Conservation (phyloP, 2,888 invertebrate species). For the Tachina grossa region DNA sequence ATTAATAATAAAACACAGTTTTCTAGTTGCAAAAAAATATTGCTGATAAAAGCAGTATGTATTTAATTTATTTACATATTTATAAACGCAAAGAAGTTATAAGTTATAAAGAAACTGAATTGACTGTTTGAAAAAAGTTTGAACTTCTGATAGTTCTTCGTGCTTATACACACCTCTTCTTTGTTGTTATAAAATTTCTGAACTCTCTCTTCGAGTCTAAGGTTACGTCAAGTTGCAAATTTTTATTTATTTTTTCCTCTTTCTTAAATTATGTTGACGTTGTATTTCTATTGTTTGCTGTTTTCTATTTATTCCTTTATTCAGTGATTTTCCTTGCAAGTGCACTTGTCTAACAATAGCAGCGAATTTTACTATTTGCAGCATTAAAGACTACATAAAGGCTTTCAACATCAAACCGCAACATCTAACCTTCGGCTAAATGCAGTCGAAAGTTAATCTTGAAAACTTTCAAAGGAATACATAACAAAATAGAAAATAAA, state of each 20-base stretch:
- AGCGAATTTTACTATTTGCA: conserved; percentile 16
- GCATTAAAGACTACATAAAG: conserved; percentile 1
- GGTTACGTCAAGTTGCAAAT: conserved; percentile 71
- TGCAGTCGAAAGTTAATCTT: conserved; percentile 53
- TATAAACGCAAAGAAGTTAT: too few species aligned
- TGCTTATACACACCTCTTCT: too few species aligned
- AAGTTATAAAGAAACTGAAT: not conserved
- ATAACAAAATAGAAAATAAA: not conserved
- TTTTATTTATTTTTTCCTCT: conserved; percentile 53
- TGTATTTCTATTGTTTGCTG: conserved; percentile 34
- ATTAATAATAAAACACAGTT: too few species aligned
- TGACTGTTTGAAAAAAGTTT: not conserved
- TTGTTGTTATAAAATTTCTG: not conserved
- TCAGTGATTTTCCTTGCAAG: not conserved
- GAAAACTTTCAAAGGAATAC: conserved; percentile 36
- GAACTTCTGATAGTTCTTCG: not conserved
- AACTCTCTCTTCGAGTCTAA: conserved; percentile 6
- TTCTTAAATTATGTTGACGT: conserved; percentile 68
- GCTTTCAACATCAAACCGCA: conserved; percentile 33
- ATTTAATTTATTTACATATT: too few species aligned
- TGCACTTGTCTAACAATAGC: conserved; percentile 3
- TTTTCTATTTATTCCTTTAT: not conserved
- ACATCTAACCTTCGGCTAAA: conserved; percentile 50
- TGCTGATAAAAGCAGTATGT: too few species aligned
- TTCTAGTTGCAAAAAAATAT: too few species aligned